Evolutionary conservation across 2,888 invertebrate species (phyloP).

Genomic region (Apomyelois bistriatella): DNA sequence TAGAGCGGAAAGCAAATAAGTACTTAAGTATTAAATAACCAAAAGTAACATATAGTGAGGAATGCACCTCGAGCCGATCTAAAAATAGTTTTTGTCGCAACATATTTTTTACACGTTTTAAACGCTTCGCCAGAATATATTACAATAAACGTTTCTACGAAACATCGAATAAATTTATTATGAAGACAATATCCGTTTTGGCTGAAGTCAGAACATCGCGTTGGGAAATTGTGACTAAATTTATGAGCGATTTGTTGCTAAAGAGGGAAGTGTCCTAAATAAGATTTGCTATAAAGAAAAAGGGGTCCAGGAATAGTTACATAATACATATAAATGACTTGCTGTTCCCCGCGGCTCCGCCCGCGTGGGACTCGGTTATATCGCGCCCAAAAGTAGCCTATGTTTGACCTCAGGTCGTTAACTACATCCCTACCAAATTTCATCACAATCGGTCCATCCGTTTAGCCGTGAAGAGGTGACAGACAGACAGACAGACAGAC

Average conservation of each 20-base stretch:
- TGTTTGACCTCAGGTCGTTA: no score
- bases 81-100: slow-evolving; percentile 20
- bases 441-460: no score
- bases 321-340: no score
- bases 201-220: background rate
- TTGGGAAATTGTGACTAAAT: background rate
- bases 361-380: no score
- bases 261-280: background rate
- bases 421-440: no score
- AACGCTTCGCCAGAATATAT: slow-evolving; percentile 1
- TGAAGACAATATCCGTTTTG: slow-evolving; percentile 8
- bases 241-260: background rate
- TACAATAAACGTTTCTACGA: slow-evolving; percentile 4
- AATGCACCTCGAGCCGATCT: slow-evolving; percentile 14
- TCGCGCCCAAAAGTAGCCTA: no score
- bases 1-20: background rate
- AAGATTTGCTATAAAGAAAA: background rate
- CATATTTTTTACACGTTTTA: slow-evolving; percentile 1
- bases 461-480: no score
- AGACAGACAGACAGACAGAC: no score
- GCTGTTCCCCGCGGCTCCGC: no score
- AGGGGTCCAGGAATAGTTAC: background rate
- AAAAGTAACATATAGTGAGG: background rate
- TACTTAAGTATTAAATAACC: background rate
- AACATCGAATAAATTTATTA: slow-evolving; percentile 2